Base-by-base conservation (phyloP, 2,797 vertebrate genomes). In the Neopelma chrysocephalum region DNA sequence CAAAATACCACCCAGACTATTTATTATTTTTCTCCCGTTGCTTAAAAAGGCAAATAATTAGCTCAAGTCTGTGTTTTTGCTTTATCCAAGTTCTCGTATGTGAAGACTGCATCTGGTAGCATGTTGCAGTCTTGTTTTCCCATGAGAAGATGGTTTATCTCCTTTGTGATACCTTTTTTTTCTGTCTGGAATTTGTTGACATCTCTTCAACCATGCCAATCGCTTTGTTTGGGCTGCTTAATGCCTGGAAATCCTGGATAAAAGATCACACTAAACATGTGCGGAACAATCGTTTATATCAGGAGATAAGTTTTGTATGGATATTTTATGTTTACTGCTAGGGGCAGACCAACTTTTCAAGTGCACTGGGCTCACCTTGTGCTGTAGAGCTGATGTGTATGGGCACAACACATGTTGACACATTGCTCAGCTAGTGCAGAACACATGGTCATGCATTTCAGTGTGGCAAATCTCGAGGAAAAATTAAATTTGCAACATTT, bases 11-110 rank as follows among this genome's bases (percentile, higher is more conserved):
- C 27, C 53, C 70, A 71, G 42, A 57, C 8, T 60, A 11, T 48
- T 89, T 78, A 26, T 51, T 82, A 36, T 53, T 90, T 18, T 86
- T 91, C 15, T 82, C 12, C 14, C 13, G 34, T 82, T 53, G 27
- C 62, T 87, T 84, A 50, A 42, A 82, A 79, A 61, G 12, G 5
- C 1, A 40, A 38, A 51, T 45, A 29, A 34, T 6, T 4, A 22
- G 6, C 15, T 70, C 18, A 50, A n/a, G 7, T 73, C 19, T 62
- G 6, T 66, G 16, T 66, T n/a, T 81, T 65, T 83, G 51, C 15
- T 16, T 85, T 78, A 25, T 25, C 68, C 0, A 0, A 32, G 38
- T 70, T 77, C 27, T 66, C 2, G 2, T 27, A 15, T 36, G 17
- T 57, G 4, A 18, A 27, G 27, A 36, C 21, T 61, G 10, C 29